Evolutionary conservation across 1,140 invertebrate species (phyloP).

Genomic region (Plutomurus gul): DNA sequence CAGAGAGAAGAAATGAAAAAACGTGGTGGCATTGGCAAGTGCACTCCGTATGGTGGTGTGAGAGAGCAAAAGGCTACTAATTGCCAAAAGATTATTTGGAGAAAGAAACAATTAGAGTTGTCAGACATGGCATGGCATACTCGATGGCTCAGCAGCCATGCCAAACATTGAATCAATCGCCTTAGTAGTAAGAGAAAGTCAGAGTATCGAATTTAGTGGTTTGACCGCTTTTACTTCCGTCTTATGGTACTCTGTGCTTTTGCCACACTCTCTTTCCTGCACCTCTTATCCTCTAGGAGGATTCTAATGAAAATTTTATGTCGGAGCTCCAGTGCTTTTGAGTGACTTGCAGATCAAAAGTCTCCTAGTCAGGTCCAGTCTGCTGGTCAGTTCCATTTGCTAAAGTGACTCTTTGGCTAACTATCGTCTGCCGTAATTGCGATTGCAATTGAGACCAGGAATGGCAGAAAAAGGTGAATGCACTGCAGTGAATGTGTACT

Average conservation of each 20-base stretch:
- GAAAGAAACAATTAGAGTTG: conserved; percentile 27
- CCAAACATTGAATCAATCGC: not conserved
- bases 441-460: not conserved
- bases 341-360: not conserved
- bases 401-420: conserved; percentile 5
- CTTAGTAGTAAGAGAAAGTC: not conserved
- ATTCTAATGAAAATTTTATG: conserved; percentile 20
- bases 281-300: not conserved
- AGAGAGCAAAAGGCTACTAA: conserved; percentile 7
- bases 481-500: not conserved
- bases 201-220: not conserved
- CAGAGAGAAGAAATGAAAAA: not conserved
- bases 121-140: conserved; percentile 16
- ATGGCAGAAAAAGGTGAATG: not conserved
- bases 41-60: not conserved
- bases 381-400: conserved; percentile 11
- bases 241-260: not conserved
- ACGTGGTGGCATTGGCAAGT: not conserved
- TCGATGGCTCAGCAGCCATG: not conserved
- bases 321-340: not conserved
- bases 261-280: not conserved
- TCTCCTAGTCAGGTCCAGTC: too few species aligned
- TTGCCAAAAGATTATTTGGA: conserved; percentile 29
- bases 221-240: not conserved
- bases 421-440: not conserved